Evolutionary conservation across 2,888 invertebrate genomes (phyloP).

Genomic region (Andricus quercusramuli): DNA sequence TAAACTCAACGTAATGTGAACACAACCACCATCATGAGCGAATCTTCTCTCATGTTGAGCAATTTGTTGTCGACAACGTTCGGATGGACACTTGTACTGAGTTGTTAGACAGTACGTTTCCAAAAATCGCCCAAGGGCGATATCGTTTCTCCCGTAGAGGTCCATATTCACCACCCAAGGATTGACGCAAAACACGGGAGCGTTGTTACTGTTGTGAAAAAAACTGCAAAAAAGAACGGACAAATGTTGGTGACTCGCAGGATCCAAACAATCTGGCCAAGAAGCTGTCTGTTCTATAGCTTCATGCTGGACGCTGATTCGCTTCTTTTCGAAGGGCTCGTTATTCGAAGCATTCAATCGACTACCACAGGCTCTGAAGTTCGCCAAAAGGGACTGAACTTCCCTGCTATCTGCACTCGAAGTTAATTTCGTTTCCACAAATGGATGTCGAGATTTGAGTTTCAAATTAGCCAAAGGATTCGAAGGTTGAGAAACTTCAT

Average conservation of each 20-base stretch:
- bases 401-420: conserved; percentile 83
- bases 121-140: conserved; percentile 95
- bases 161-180: conserved; percentile 96
- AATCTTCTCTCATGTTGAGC: conserved; percentile 81
- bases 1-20: conserved; percentile 85
- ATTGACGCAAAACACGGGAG: conserved; percentile 93
- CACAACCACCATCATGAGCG: conserved; percentile 93
- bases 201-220: conserved; percentile 83
- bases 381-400: conserved; percentile 87
- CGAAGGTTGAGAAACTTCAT: conserved; percentile 48
- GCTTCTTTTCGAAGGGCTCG: conserved; percentile 59
- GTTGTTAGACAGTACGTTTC: conserved; percentile 94
- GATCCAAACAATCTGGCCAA: conserved; percentile 86
- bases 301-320: conserved; percentile 43
- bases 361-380: conserved; percentile 93
- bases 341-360: conserved; percentile 66
- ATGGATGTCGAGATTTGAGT: conserved; percentile 85
- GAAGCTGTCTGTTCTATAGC: conserved; percentile 42
- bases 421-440: conserved; percentile 86
- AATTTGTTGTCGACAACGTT: conserved; percentile 78
- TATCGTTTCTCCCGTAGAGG: conserved; percentile 96
- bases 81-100: conserved; percentile 88
- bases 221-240: conserved; percentile 95
- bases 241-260: conserved; percentile 91
- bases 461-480: conserved; percentile 62